Evolutionary conservation across 1,140 invertebrate species (phyloP), one percentile per base, ranked within the genome.

Genomic region (Macrostomum lignano): DNA sequence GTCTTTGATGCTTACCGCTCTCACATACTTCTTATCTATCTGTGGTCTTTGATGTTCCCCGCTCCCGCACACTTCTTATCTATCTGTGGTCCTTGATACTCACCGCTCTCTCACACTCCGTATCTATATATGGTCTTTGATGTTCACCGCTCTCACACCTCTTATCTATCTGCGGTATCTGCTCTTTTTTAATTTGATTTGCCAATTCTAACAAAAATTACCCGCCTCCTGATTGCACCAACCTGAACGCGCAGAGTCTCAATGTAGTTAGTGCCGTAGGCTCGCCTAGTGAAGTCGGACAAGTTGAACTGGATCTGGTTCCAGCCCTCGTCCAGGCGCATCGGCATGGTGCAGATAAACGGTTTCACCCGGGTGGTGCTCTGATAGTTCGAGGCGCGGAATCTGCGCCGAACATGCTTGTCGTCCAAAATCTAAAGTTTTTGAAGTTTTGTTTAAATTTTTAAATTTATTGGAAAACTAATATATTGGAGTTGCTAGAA

Each of bases 241-340:
- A 65, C 62, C 50, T 65, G 63, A 36, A 98, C 82, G 44, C 86
- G 63, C 20, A 96, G 62, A 7, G 91, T 98, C 60, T 98, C 88
- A 21, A 96, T 79, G 60, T 98, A 98, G 62, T 91, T 94, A 10
- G 86, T 96, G 10, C 91, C 91, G 58, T 98, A 98, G 1, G 91
- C 91, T 43, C 88, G 62, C 43, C 82, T 63, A 6, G 84, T 93
- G 51, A 98, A 98, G 60, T 98, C 91, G 25, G 84, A 79, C 30
- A 98, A 62, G 58, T 98, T 98, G 50, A 98, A 96, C 56, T 96
- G 88, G 43, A 93, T 78, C 57, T 77, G 70, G 61, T 98, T 98
- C 88, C 91, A 98, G 9, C 82, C 81, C 25, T 71, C 67, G 29
- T 76, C 72, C 42, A 91, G 59, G 42, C 84, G 66, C 74, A 96